Percentiles rank a stretch among this genome's conserved stretches.
Conservation (phyloP, 2,113 vertebrate genomes). For the Amazona guildingii region DNA sequence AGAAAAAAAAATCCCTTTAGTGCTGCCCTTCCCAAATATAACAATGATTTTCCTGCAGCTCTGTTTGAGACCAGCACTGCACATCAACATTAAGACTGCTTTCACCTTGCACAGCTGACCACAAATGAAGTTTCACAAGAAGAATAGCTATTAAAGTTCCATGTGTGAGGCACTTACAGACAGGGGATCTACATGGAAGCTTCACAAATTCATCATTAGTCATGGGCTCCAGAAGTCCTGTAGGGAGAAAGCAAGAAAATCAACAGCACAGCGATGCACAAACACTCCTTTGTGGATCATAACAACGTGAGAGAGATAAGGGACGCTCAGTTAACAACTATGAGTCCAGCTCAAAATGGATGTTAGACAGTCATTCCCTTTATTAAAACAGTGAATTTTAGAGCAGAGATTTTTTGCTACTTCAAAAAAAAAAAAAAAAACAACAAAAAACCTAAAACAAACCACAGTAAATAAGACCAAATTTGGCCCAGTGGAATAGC, state of each 20-base stretch:
- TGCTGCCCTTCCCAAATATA: neutral
- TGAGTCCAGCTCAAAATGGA: neutral
- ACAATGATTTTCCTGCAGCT: neutral
- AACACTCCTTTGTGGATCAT: neutral
- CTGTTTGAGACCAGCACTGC: neutral
- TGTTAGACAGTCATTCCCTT: neutral
- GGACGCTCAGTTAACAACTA: neutral
- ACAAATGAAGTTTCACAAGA: conserved; percentile 7
- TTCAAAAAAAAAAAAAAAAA: conserved; percentile 17
- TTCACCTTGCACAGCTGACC: conserved; percentile 9
- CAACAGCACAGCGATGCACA: neutral
- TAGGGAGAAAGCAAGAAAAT: neutral
- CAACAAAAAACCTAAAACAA: neutral
- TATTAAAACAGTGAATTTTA: conserved; percentile 39
- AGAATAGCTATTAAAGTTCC: neutral
- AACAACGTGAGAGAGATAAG: neutral
- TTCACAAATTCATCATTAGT: conserved; percentile 3
- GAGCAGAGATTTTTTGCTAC: neutral
- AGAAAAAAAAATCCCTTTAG: neutral
- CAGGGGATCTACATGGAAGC: neutral
- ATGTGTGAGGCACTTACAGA: neutral
- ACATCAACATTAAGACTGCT: neutral
- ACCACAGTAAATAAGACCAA: conserved; percentile 51
- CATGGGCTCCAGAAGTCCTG: neutral
- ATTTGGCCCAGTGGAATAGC: conserved; percentile 59